Evolutionary conservation across 2,797 vertebrate species (phyloP).

Genomic region (Enteromius afrohamiltoni): DNA sequence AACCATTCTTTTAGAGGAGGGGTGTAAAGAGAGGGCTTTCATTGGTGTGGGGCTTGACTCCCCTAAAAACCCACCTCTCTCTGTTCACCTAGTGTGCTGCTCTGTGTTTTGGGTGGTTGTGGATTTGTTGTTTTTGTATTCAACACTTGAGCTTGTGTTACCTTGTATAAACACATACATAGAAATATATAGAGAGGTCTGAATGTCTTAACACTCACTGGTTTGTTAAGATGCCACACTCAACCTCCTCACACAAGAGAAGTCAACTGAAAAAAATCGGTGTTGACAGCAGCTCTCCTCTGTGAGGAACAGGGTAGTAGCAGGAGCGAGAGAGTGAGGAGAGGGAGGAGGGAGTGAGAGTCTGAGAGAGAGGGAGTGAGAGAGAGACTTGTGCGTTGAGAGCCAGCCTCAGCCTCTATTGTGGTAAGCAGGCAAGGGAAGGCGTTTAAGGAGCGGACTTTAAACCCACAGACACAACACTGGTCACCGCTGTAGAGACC

Average conservation of each 20-base stretch:
- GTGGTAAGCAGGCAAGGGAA: slow-evolving; percentile 55
- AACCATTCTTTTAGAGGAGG: slow-evolving; percentile 84
- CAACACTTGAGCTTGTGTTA: slow-evolving; percentile 48
- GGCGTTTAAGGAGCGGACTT: slow-evolving; percentile 45
- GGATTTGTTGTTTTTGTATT: slow-evolving; percentile 15
- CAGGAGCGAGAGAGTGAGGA: slow-evolving; percentile 59
- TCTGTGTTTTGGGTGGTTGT: slow-evolving; percentile 73
- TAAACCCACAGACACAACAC: slow-evolving; percentile 52
- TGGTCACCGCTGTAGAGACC: slow-evolving; percentile 53
- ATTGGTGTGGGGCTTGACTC: slow-evolving; percentile 72
- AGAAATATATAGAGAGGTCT: slow-evolving; percentile 66
- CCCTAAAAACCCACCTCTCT: slow-evolving; percentile 76
- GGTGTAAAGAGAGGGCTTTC: slow-evolving; percentile 71
- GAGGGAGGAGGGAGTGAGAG: slow-evolving; percentile 67
- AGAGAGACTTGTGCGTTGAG: slow-evolving; percentile 67
- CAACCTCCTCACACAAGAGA: slow-evolving; percentile 83
- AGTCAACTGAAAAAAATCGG: slow-evolving; percentile 91
- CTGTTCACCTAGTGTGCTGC: slow-evolving; percentile 71
- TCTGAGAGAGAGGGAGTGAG: slow-evolving; percentile 59
- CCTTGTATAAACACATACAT: slow-evolving; percentile 64
- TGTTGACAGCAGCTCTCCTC: slow-evolving; percentile 88
- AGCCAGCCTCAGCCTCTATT: slow-evolving; percentile 59
- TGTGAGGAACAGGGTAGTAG: slow-evolving; percentile 41
- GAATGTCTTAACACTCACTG: slow-evolving; percentile 31
- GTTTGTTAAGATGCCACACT: slow-evolving; percentile 85